Conservation (phyloP, 2,888 invertebrate species). For the Scaptomyza polygonia region DNA sequence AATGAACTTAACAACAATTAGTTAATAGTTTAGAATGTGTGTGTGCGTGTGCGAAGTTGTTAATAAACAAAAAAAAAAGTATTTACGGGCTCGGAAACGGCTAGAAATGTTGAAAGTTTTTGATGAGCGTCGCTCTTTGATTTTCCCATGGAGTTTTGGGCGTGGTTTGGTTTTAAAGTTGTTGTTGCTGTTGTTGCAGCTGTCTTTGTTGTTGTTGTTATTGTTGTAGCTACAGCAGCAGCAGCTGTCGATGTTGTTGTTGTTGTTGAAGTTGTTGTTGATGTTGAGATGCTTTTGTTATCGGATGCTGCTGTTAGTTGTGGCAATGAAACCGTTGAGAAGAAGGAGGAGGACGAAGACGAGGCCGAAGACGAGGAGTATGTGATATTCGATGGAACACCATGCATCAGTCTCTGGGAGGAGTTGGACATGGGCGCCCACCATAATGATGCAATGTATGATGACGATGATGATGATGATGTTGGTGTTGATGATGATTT, state of each 20-base stretch:
- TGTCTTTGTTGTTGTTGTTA: slow-evolving; percentile 42
- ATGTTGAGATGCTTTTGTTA: slow-evolving; percentile 36
- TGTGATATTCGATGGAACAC: slow-evolving; percentile 31
- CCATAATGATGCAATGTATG: slow-evolving; percentile 67
- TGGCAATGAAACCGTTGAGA: slow-evolving; percentile 68
- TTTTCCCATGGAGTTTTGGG: slow-evolving; percentile 28
- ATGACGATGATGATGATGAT: slow-evolving; percentile 30
- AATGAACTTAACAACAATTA: slow-evolving; percentile 19
- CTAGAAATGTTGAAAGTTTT: slow-evolving; percentile 59
- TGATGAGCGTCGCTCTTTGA: slow-evolving; percentile 35
- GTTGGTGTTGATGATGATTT: slow-evolving; percentile 60
- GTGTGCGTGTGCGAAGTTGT: background rate
- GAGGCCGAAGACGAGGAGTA: slow-evolving; percentile 21
- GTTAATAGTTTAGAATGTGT: slow-evolving; percentile 2
- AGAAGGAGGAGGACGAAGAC: slow-evolving; percentile 28
- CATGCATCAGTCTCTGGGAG: slow-evolving; percentile 11
- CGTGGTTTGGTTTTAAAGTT: slow-evolving; percentile 38
- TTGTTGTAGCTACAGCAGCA: slow-evolving; percentile 15
- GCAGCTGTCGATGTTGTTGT: slow-evolving; percentile 1
- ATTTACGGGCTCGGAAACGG: slow-evolving; percentile 73
- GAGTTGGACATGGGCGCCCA: slow-evolving; percentile 56
- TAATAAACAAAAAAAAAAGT: slow-evolving; percentile 21
- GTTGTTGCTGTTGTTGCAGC: slow-evolving; percentile 48
- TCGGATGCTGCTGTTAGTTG: slow-evolving; percentile 29
- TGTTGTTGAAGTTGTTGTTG: slow-evolving; percentile 26